Percentiles rank a stretch among this genome's conserved stretches.
Evolutionary conservation across 2,888 invertebrate species (phyloP).

Genomic region (Carcina quercana): DNA sequence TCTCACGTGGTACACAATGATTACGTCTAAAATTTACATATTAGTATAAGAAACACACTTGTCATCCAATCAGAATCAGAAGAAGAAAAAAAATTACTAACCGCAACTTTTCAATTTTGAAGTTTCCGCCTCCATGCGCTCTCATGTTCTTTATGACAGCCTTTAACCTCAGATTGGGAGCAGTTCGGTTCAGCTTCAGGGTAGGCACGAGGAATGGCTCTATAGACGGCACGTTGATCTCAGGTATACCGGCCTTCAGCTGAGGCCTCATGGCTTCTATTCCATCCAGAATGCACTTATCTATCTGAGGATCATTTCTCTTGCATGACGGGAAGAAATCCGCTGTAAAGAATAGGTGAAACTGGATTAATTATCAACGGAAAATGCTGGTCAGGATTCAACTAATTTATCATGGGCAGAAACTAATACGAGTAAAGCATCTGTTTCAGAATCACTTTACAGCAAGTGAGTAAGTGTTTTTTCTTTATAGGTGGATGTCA

Average conservation of each 20-base stretch:
- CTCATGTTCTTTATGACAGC: slow-evolving; percentile 79
- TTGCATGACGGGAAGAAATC: slow-evolving; percentile 77
- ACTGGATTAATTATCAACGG: too few relatives aligned
- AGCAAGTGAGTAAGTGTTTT: too few relatives aligned
- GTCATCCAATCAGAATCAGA: too few relatives aligned
- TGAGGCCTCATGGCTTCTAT: slow-evolving; percentile 75
- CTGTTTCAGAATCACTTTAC: too few relatives aligned
- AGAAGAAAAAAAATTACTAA: too few relatives aligned
- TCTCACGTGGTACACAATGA: too few relatives aligned
- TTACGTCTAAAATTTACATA: too few relatives aligned
- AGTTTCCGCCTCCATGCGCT: slow-evolving; percentile 77
- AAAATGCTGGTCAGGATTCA: too few relatives aligned
- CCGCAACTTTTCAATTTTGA: slow-evolving; percentile 78
- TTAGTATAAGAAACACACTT: too few relatives aligned
- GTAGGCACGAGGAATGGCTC: slow-evolving; percentile 82
- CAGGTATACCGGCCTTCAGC: slow-evolving; percentile 77
- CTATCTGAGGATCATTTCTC: slow-evolving; percentile 75
- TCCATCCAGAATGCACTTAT: slow-evolving; percentile 75
- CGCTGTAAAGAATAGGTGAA: slow-evolving; percentile 65
- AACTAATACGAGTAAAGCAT: too few relatives aligned
- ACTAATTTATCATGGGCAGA: too few relatives aligned
- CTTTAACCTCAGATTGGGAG: slow-evolving; percentile 79
- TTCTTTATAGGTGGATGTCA: too few relatives aligned
- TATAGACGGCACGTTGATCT: slow-evolving; percentile 77
- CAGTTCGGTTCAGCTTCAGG: slow-evolving; percentile 79